Conservation (phyloP, 37 sponge, comb jelly and placozoan genomes). For the Bolinopsis microptera region DNA sequence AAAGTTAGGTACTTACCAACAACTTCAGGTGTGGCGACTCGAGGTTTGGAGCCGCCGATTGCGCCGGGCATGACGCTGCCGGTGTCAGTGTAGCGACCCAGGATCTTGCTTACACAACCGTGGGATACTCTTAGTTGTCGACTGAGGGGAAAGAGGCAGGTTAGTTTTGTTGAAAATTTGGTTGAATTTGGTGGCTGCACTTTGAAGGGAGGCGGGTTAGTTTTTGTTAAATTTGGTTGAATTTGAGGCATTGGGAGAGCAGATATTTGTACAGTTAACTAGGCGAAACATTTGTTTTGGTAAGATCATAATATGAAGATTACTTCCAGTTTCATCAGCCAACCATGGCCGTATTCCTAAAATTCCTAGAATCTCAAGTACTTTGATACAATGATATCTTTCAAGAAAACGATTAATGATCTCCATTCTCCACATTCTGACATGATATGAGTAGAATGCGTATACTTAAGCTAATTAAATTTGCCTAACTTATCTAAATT, state of each 20-base stretch:
- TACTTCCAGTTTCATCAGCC: too few species aligned
- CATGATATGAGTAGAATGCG: neutral
- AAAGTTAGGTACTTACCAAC: constrained; percentile 77
- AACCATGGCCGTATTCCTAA: neutral
- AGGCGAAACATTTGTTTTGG: too few species aligned
- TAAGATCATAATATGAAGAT: too few species aligned
- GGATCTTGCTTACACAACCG: constrained; percentile 98
- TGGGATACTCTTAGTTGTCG: constrained; percentile 90
- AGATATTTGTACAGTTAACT: too few species aligned
- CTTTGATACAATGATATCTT: neutral
- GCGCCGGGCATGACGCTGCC: constrained; percentile 92
- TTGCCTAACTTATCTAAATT: neutral
- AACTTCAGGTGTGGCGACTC: constrained; percentile 93
- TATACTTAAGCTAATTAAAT: neutral
- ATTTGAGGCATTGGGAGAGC: too few species aligned
- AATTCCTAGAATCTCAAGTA: neutral
- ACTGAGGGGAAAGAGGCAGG: constrained; percentile 59
- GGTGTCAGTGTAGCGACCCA: constrained; percentile 75
- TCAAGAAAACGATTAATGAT: neutral
- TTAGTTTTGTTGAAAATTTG: too few species aligned
- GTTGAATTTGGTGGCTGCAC: too few species aligned
- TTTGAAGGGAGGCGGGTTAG: too few species aligned
- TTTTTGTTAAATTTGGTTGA: too few species aligned
- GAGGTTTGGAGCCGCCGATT: constrained; percentile 96
- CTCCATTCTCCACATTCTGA: neutral